Conservation (phyloP, 2,888 invertebrate genomes). For the Oligia latruncula region DNA sequence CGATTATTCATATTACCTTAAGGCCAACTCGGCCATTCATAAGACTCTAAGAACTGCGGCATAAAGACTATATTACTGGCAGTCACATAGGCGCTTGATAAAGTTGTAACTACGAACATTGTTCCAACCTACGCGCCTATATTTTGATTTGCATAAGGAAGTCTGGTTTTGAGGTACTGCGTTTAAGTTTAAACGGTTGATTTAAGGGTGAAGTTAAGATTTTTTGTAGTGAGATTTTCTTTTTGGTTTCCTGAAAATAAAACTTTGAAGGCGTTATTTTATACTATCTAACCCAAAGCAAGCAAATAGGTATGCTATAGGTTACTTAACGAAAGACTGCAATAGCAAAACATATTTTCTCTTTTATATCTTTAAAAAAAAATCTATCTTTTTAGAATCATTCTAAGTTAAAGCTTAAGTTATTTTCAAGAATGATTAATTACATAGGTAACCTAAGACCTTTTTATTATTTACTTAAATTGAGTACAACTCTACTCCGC, state of each 20-base stretch:
- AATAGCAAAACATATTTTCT: too few species aligned
- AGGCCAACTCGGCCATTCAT: conserved; percentile 44
- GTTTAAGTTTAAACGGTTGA: conserved; percentile 31
- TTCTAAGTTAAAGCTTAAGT: background rate
- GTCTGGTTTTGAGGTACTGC: conserved; percentile 15
- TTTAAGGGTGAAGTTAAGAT: background rate
- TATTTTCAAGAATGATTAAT: background rate
- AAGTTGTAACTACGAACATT: conserved; percentile 62
- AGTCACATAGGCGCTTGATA: conserved; percentile 59
- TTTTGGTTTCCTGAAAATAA: background rate
- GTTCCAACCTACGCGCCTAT: conserved; percentile 56
- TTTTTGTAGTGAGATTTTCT: background rate
- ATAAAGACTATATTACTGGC: conserved; percentile 55
- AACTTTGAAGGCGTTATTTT: background rate
- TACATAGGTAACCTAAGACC: background rate
- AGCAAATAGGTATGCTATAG: too few species aligned
- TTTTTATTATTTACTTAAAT: conserved; percentile 6
- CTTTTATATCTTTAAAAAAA: too few species aligned
- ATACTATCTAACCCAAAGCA: background rate
- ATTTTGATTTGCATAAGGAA: conserved; percentile 59
- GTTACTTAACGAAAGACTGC: background rate
- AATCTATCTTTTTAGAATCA: background rate
- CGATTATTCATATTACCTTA: conserved; percentile 58
- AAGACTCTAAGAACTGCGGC: conserved; percentile 53
- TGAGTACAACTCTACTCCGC: background rate